Evolutionary conservation across 2,888 invertebrate species (phyloP), one percentile per base, ranked within the genome.

Genomic region (Galerucella calmariensis): DNA sequence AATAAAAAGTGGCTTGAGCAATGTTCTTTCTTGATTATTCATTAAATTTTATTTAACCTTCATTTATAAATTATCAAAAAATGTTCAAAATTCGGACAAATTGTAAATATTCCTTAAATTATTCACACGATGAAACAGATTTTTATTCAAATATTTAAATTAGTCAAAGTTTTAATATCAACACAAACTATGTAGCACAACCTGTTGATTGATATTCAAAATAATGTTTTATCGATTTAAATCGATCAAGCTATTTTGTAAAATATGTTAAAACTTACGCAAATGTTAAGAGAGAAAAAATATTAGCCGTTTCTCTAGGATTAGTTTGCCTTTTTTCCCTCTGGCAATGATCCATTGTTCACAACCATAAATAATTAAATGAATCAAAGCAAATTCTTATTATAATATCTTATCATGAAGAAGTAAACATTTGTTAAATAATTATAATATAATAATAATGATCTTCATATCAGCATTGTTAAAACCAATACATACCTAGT

Each of bases 261-360:
- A 67, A 69, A 14, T 74, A 14, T 48, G 48, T 12, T 12, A 48
- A 48, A 12, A 81, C 82, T 82, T 76, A 83, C 82, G 72, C 73
- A 73, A 83, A 83, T 11, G 79, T 79, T 53, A 82, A 44, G 44
- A 76, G 20, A 59, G 81, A 82, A 66, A 81, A 73, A n/a, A 82
- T 76, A 74, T 82, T 83, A 4, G 83, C 81, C 1, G 74, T 79
- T 66, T 83, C 82, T 27, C 75, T 79, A 2, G 82, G 83, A 71
- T 83, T 80, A 20, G 53, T 59, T 74, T 79, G 80, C 20, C 83
- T 78, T n/a, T 79, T 78, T 66, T 81, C 79, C 59, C 59, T 76
- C 24, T 70, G 77, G 48, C 76, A 77, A 63, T 81, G 80, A 75
- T 83, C 80, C 83, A 83, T 83, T 71, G 46, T 65, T 65, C 41